Evolutionary conservation across 2,113 vertebrate genomes (phyloP), one percentile per base, ranked within the genome.

Genomic region (Lutjanus erythropterus): DNA sequence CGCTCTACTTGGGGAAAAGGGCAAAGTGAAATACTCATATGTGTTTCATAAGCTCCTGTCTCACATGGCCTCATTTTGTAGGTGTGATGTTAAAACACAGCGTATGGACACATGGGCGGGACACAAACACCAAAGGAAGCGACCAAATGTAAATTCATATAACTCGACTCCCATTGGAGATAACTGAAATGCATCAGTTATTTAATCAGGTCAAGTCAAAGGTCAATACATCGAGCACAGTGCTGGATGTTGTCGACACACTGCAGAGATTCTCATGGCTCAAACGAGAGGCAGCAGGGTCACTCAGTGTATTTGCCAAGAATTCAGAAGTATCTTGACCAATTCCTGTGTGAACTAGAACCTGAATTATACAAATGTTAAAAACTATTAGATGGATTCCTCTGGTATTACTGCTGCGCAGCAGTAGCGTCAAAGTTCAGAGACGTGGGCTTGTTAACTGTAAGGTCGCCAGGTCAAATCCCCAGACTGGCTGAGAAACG

Each of bases 21-120:
- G 73, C 75, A 88, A 53, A 71, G 78, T 62, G 41, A 85, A 81
- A 52, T 80, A 47, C 41, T 86, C 52, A 56, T 11, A 88, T 81
- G 93, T 90, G 91, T 94, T 92, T 91, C 89, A 93, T 91, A 87
- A 80, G 72, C 64, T 44, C 66, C 31, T 41, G 84, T 82, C 85
- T 90, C 86, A 44, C 1, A 71, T 73, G 85, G 74, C 47, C 80
- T 86, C 81, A 89, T 91, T 91, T 85, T 52, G 62, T 73, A 91
- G 88, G 91, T 91, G 93, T 89, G 84, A 90, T 72, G 77, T 78
- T 83, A 86, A 88, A n/a, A 86, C 80, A 68, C 53, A 55, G 21
- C 31, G 69, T 56, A 55, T 21, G 64, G 86, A 78, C 83, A 52
- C 1, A 35, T 33, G 33, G 61, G 53, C 25, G 11, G 56, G 77